These are phyloP conservation scores for Dicaeum eximium DNA, from an alignment of 2,113 vertebrate genomes.

Conservation along the genomic window DNA sequence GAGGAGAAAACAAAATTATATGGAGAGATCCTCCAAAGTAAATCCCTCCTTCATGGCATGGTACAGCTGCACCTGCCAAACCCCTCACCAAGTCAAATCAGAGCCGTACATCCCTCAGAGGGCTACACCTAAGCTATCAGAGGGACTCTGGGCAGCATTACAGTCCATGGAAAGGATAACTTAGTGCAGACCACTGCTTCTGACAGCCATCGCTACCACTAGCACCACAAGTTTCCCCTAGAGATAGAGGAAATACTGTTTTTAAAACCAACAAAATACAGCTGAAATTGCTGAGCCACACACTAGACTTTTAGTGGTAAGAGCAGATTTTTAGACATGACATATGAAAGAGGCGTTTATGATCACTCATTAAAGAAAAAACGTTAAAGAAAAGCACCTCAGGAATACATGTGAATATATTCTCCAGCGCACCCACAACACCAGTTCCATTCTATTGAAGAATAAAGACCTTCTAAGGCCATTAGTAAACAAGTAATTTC, in stretches of 20 bases:
- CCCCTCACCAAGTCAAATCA: neutral
- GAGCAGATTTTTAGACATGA: neutral
- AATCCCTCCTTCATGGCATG: neutral
- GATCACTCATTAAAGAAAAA: slow-evolving; percentile 39
- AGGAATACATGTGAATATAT: slow-evolving; percentile 14
- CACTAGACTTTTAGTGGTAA: neutral
- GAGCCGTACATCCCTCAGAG: rapidly evolving
- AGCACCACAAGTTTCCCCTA: neutral
- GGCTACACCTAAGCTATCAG: neutral
- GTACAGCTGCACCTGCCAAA: neutral
- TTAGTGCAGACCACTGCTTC: neutral
- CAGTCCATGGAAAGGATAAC: neutral
- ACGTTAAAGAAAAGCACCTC: slow-evolving; percentile 7
- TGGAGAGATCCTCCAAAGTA: neutral
- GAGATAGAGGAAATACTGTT: neutral
- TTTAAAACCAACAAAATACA: neutral
- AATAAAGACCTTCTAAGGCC: neutral
- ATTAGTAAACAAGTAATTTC: slow-evolving; percentile 2
- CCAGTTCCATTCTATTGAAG: slow-evolving; percentile 4
- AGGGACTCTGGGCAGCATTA: neutral
- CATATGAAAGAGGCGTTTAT: neutral
- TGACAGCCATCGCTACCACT: neutral
- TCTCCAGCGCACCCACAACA: neutral
- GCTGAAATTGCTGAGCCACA: neutral
- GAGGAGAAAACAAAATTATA: neutral